Evolutionary conservation across 2,888 invertebrate species (phyloP), one percentile per base, ranked within the genome.

Genomic region (Conchocele bisecta): DNA sequence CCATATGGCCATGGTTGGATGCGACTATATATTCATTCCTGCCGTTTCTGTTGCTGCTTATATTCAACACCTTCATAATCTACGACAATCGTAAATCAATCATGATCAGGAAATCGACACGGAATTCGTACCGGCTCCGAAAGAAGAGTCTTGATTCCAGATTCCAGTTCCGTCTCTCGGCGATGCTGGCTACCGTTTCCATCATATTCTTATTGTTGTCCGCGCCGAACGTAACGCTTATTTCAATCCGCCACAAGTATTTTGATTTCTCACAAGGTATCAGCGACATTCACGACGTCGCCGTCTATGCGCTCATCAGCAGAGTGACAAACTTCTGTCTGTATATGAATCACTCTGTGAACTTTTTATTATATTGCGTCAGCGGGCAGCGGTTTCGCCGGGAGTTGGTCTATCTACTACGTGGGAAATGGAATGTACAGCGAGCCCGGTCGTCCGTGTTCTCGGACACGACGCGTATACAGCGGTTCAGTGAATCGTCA

Each of bases 261-360:
- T 83, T 84, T 59, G 67, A 75, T 26, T 82, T 84, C 54, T 70
- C 70, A 6, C 31, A 57, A 1, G 39, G 63, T 26, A 24, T 57
- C 2, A 35, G 61, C 0, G 75, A 84, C 39, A 81, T 76, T 42
- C 59, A 68, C 5, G 74, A 77, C 24, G 24, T 85, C 31, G 82
- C 85, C 0, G 56, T 71, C 17, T 85, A 83, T 26, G 44, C 63
- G 0, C 65, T 88, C 24, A 71, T 77, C 15, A 66, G 75, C n/a
- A 71, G 83, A 7, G 65, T 86, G 42, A 75, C 80, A 5, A 81
- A 80, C 37, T 67, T 86, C 22, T 79, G 87, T 13, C 68, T 84
- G 28, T 88, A 86, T 63, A 59, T 80, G n/a, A 88, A 86, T 54
- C 88, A 88, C 75, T 80, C 84, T n/a, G 74, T 86, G 22, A 88